Percentiles rank a stretch among this genome's conserved stretches.
These are phyloP conservation scores for Tetramorium simillimum DNA, from an alignment of 1,140 invertebrate genomes.

Conservation along the genomic window DNA sequence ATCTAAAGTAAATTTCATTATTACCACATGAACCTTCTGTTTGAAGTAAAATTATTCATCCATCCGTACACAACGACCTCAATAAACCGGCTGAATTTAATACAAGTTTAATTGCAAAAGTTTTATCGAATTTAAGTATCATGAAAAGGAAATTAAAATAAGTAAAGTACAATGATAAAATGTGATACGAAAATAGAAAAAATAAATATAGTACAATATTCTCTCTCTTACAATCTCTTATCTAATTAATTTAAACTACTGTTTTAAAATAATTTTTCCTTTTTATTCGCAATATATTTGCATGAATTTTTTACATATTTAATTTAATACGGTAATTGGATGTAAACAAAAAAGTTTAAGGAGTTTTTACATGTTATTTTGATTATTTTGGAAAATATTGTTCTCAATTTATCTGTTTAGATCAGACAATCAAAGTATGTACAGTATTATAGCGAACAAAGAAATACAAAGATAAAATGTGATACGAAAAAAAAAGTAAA, in stretches of 20 bases:
- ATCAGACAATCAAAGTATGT: too few relatives aligned
- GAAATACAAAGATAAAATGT: too few relatives aligned
- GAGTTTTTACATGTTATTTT: background rate
- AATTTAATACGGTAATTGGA: background rate
- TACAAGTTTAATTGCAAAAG: background rate
- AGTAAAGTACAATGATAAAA: background rate
- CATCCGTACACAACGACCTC: background rate
- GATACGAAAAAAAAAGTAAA: too few relatives aligned
- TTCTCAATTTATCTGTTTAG: too few relatives aligned
- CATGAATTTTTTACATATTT: background rate
- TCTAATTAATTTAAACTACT: background rate
- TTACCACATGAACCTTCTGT: background rate
- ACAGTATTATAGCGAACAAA: too few relatives aligned
- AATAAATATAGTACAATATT: background rate
- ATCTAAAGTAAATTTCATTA: background rate
- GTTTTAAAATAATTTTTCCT: background rate
- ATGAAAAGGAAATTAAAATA: background rate
- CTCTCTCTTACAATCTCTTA: background rate
- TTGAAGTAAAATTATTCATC: background rate
- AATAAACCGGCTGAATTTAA: constrained; percentile 1
- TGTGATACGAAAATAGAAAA: background rate
- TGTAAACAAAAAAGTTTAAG: background rate
- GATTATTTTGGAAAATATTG: background rate
- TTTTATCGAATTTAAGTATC: background rate
- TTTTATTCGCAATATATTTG: background rate